Base-by-base conservation (phyloP, 1,140 invertebrate species). In the Batillaria attramentaria region DNA sequence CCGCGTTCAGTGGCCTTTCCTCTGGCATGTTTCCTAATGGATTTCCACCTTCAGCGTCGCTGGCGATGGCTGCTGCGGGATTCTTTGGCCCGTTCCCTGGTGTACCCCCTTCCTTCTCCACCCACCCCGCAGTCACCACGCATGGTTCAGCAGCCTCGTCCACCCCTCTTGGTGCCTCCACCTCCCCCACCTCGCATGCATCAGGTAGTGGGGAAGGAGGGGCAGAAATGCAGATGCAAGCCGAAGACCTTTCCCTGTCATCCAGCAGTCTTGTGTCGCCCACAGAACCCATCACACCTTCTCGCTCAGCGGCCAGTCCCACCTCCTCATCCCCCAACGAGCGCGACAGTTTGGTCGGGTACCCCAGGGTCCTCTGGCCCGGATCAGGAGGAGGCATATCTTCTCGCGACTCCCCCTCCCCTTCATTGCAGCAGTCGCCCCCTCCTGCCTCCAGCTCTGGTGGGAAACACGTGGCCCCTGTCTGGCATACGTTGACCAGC, bases 321-420 rank as follows among this genome's bases (percentile, higher is more conserved):
- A n/a, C 72, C 31, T 20, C 84, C 13, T 72, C 77, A 18, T 80
- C 80, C 37, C 68, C 80, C 31, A 66, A 68, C 43, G 77, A 82
- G 16, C 77, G 57, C 62, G 85, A 85, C 35, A 77, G 33, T 20
- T 73, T 87, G 20, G 81, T 86, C 8, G 86, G 86, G 39, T 83
- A 66, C 65, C 87, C 87, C 13, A 76, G 84, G 35, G 84, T 87
- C 10, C 83, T 83, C 70, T 87, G 86, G 86, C 78, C 79, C 41
- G 65, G 72, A 31, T 54, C 78, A 13, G 16, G 31, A n/a, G 42
- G 70, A 33, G 41, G 50, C 20, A 54, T 42, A 20, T 74, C 69
- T n/a, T n/a, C 46, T 2, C 42, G 60, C 4, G 20, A 20, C 10
- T 62, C 54, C 37, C 73, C 73, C 5, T 57, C 73, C 72, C 73